phyloP scores from a whole-genome alignment of 2,888 invertebrate species.

The Erynnis tages region DNA sequence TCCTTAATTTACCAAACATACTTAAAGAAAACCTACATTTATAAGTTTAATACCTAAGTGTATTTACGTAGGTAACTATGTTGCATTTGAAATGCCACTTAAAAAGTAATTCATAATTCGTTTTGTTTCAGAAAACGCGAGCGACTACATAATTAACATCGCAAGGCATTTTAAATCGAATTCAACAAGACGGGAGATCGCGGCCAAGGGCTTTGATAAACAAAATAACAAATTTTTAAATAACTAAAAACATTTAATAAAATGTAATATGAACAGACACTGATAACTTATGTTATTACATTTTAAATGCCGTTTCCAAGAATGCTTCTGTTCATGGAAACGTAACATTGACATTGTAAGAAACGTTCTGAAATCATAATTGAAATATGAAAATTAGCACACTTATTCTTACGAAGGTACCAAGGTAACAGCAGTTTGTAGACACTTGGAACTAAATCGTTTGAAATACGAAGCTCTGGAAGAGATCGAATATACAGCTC shows the following conservation, averaged over 20 bases:
- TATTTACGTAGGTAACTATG: background rate
- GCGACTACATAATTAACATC: background rate
- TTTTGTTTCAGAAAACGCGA: conserved; percentile 13
- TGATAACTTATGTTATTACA: background rate
- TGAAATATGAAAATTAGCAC: background rate
- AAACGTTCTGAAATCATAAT: background rate
- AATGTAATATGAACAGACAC: background rate
- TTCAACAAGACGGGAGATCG: background rate
- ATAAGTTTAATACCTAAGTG: no score
- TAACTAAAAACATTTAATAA: background rate
- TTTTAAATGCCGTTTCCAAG: no score
- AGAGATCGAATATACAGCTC: no score
- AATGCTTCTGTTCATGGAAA: background rate
- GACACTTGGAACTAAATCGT: no score
- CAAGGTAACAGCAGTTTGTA: background rate
- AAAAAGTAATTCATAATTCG: conserved; percentile 5
- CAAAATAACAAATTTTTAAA: no score
- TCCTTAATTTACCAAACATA: no score
- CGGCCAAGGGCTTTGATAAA: background rate
- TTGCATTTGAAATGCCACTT: background rate
- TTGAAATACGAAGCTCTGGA: no score
- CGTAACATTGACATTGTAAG: no score
- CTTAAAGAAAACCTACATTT: no score
- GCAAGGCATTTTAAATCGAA: background rate
- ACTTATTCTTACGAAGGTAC: background rate